These are phyloP conservation scores for Beris chalybata DNA, from an alignment of 2,888 invertebrate species.

Conservation along the genomic window DNA sequence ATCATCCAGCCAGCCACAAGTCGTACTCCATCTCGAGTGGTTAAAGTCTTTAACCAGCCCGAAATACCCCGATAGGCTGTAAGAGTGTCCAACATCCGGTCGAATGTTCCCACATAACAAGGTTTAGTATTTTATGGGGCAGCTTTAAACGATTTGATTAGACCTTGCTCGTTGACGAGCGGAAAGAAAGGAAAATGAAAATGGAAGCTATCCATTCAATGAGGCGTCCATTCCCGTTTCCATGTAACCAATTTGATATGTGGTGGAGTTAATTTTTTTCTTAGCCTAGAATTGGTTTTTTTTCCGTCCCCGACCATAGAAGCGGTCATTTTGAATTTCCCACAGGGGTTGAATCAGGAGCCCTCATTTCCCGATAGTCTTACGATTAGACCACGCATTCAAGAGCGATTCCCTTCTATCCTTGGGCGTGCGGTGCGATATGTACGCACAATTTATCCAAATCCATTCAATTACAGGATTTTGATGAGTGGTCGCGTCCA, in stretches of 20 bases:
- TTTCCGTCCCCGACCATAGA: conserved; percentile 2
- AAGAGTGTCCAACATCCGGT: conserved; percentile 26
- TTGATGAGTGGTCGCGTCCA: not conserved
- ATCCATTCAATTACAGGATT: conserved; percentile 13
- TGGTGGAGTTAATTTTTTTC: conserved; percentile 30
- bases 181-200: no score
- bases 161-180: no score
- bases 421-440: not conserved
- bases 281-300: conserved; percentile 11
- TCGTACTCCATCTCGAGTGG: not conserved
- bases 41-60: conserved; percentile 24
- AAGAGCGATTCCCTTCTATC: no score
- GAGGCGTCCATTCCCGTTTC: no score
- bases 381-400: not conserved
- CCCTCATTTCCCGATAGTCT: conserved; percentile 12
- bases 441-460: conserved; percentile 11
- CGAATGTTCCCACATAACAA: conserved; percentile 25
- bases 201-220: no score
- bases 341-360: conserved; percentile 7
- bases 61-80: conserved; percentile 9
- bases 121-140: not conserved
- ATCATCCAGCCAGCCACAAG: conserved; percentile 13
- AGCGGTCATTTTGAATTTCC: conserved; percentile 14
- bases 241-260: conserved; percentile 1
- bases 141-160: no score